Base-by-base conservation (phyloP, 1,140 invertebrate genomes). In the Anagrus nilaparvatae region DNA sequence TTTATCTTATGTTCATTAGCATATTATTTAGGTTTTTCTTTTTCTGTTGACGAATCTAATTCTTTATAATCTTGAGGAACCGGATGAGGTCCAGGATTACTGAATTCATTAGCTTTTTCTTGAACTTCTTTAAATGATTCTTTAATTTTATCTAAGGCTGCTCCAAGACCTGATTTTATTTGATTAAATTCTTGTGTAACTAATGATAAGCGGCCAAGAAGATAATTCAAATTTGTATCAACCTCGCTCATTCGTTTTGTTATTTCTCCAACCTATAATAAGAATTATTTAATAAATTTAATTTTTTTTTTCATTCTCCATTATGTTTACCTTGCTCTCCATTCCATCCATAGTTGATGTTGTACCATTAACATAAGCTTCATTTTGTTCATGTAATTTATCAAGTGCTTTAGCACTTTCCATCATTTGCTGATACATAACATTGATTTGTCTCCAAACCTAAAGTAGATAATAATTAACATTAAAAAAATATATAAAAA, bases 181-280 rank as follows among this genome's bases (percentile, higher is more conserved):
- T 80, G 77, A 52, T 82, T 82, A 61, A 93, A 92, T 61, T 93
- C 87, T 49, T 86, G 82, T 1, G 85, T 85, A 8, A 90, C 82
- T 0, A 91, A 62, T 0, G 81, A 82, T 20, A 93, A 59, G 40
- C 82, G 70, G 4, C 87, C 87, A 35, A 93, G 60, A 20, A 90
- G 67, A 56, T 81, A 90, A 61, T 93, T 93, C 20, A 92, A 68
- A 58, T 91, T 89, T 37, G 81, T 76, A 48, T 88, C 82, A 6
- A 93, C 81, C 59, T 88, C 85, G 1, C 69, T 56, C 74, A 90
- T 87, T 30, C 81, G 75, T 47, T 75, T 75, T n/a, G 81, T 87
- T 52, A 90, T 87, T 45, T 75, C 70, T 21, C 73, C 73, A 36
- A 87, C 77, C 79, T 82, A 50, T 29, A 59, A 52, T 39, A 27